Evolutionary conservation across 2,797 vertebrate genomes (phyloP).

Genomic region (Vireo griseus): DNA sequence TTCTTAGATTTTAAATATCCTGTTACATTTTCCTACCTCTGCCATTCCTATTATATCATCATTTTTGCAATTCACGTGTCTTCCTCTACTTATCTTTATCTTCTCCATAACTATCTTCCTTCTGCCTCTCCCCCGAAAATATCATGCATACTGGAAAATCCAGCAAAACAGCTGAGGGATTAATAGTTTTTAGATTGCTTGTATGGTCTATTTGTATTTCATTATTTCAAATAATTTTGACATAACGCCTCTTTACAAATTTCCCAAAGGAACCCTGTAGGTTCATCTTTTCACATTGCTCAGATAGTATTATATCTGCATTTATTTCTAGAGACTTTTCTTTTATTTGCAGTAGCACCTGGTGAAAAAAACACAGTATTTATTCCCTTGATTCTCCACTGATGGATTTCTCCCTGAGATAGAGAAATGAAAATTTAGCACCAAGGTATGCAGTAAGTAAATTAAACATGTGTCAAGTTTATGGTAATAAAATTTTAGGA

Average conservation of each 20-base stretch:
- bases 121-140: accelerated
- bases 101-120: not conserved
- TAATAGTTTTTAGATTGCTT: not conserved
- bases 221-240: not conserved
- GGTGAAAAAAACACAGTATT: not conserved
- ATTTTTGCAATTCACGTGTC: not conserved
- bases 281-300: not conserved
- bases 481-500: not conserved
- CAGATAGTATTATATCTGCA: not conserved
- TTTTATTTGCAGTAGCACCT: not conserved
- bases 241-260: not conserved
- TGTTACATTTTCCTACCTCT: not conserved
- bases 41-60: not conserved
- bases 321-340: not conserved
- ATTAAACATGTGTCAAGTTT: not conserved
- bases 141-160: not conserved
- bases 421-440: not conserved
- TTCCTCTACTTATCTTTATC: not conserved
- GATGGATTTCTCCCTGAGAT: not conserved
- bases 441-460: not conserved
- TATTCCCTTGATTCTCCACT: not conserved
- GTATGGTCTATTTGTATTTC: not conserved
- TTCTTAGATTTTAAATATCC: not conserved
- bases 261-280: not conserved
- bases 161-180: not conserved